Evolutionary conservation across 2,113 vertebrate genomes (phyloP).

Genomic region (Nymphicus hollandicus): DNA sequence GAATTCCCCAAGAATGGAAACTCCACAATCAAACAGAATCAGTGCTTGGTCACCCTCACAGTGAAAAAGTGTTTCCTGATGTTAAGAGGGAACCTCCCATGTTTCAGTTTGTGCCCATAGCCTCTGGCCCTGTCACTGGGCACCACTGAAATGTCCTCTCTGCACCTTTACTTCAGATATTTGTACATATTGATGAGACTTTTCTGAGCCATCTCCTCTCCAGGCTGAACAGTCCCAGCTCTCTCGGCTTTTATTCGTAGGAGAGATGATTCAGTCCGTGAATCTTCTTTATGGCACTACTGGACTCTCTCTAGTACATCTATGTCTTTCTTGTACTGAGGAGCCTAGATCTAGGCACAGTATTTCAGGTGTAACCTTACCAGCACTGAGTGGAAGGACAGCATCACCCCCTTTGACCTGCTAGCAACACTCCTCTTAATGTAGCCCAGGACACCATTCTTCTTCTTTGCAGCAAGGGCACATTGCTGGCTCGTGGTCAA

Average conservation of each 20-base stretch:
- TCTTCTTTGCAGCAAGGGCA: not conserved
- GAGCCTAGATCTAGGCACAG: not conserved
- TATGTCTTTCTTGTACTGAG: not conserved
- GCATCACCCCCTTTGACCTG: not conserved
- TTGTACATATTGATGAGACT: not conserved
- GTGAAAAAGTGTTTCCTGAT: not conserved
- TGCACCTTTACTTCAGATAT: not conserved
- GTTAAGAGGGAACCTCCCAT: not conserved
- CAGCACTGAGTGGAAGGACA: not conserved
- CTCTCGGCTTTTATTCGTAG: not conserved
- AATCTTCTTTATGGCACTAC: not conserved
- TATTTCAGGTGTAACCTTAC: too few species aligned
- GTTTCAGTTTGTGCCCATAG: not conserved
- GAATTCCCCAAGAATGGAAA: not conserved
- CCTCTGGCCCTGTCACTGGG: not conserved
- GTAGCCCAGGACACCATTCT: not conserved
- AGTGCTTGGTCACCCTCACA: not conserved
- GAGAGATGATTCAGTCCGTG: not conserved
- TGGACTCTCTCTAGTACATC: not conserved
- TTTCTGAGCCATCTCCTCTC: not conserved
- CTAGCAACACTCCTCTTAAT: not conserved
- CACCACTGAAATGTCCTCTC: not conserved
- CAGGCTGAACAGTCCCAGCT: not conserved
- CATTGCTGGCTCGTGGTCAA: not conserved
- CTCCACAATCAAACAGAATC: not conserved